phyloP scores from a whole-genome alignment of 2,113 vertebrate species.

The Rana temporaria region DNA sequence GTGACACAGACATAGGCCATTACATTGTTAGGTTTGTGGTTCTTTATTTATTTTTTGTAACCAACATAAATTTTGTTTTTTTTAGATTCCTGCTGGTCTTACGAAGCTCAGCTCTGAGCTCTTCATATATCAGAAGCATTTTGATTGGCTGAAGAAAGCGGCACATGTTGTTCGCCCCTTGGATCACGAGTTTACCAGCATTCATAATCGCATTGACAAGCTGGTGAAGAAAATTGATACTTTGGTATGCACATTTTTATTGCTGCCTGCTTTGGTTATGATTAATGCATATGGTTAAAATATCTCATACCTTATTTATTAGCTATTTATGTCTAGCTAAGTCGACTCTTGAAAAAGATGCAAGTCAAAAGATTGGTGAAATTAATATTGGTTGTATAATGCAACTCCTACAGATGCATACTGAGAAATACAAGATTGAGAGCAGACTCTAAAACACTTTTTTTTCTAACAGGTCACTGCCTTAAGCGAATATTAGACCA shows the following conservation, averaged over 20 bases:
- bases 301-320: too few relatives aligned
- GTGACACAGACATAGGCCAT: background rate
- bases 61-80: background rate
- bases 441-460: too few relatives aligned
- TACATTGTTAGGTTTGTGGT: background rate
- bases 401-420: too few relatives aligned
- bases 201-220: conserved; percentile 59
- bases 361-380: too few relatives aligned
- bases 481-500: too few relatives aligned
- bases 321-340: too few relatives aligned
- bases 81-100: conserved; percentile 52
- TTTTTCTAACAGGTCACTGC: too few relatives aligned
- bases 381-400: too few relatives aligned
- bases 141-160: conserved; percentile 60
- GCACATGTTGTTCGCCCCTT: conserved; percentile 44
- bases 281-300: too few relatives aligned
- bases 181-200: conserved; percentile 56
- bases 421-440: too few relatives aligned
- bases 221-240: conserved; percentile 58
- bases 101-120: conserved; percentile 56
- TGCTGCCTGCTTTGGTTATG: background rate
- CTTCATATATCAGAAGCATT: conserved; percentile 59
- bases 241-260: conserved; percentile 28
- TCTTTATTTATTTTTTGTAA: background rate
- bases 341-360: too few relatives aligned